Percentiles rank a stretch among this genome's conserved stretches.
Evolutionary conservation across 92 coral and sea anemone genomes (phyloP).

Genomic region (Zoanthus sansibaricus): DNA sequence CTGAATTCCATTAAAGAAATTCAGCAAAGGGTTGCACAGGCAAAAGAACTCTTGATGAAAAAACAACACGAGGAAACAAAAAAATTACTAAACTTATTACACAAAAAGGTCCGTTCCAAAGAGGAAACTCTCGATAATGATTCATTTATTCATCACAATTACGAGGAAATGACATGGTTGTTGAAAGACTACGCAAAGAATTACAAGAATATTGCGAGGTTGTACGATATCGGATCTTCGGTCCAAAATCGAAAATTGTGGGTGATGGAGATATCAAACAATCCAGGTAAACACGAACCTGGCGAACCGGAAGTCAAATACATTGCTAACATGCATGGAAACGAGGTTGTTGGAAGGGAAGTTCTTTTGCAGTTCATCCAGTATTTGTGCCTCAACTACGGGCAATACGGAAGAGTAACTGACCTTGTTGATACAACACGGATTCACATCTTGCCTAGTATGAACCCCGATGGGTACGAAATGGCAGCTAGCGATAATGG

Average conservation of each 20-base stretch:
- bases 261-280: conserved; percentile 94
- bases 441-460: conserved; percentile 91
- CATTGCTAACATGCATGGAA: conserved; percentile 94
- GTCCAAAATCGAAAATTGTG: conserved; percentile 95
- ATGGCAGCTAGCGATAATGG: conserved; percentile 78
- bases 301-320: conserved; percentile 90
- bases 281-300: conserved; percentile 86
- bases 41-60: conserved; percentile 47
- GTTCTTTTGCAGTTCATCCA: conserved; percentile 83
- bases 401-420: conserved; percentile 67
- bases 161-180: conserved; percentile 99
- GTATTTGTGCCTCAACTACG: conserved; percentile 87
- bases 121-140: conserved; percentile 68
- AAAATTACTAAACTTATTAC: conserved; percentile 29
- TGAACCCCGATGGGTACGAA: conserved; percentile 99
- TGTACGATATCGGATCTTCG: conserved; percentile 90
- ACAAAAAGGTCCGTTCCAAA: conserved; percentile 24
- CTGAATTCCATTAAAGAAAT: conserved; percentile 53
- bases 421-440: conserved; percentile 80
- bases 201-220: conserved; percentile 72
- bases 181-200: conserved; percentile 86
- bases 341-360: conserved; percentile 92
- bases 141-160: conserved; percentile 92
- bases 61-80: conserved; percentile 45
- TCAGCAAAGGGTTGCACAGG: conserved; percentile 60